phyloP scores from a whole-genome alignment of 2,113 vertebrate genomes.

The Okapia johnstoni region DNA sequence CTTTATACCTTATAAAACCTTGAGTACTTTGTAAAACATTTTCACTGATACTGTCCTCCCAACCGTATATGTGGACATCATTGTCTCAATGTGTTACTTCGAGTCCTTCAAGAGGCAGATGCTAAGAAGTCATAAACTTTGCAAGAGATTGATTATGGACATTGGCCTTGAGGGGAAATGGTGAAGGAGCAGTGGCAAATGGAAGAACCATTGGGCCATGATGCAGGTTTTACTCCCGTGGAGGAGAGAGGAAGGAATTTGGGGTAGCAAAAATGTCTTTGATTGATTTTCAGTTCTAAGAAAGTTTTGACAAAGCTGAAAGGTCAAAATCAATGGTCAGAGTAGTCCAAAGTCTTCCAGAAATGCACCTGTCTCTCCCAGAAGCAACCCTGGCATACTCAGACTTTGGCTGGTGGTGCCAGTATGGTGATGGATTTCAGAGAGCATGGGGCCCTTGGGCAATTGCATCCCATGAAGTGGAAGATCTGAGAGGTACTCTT shows the following conservation, averaged over 20 bases:
- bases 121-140: neutral
- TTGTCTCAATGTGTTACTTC: neutral
- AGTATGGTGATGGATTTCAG: neutral
- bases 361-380: neutral
- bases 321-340: neutral
- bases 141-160: neutral
- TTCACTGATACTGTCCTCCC: neutral
- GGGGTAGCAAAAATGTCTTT: neutral
- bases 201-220: neutral
- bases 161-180: neutral
- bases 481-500: neutral
- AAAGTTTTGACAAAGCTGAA: neutral
- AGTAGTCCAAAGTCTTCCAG: neutral
- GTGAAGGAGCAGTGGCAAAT: neutral
- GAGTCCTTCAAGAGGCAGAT: neutral
- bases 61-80: neutral
- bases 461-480: fast-evolving
- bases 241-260: neutral
- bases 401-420: neutral
- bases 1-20: neutral
- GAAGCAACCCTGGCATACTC: neutral
- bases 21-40: neutral
- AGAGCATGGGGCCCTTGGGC: neutral
- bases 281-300: neutral
- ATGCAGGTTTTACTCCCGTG: fast-evolving